Evolutionary conservation across 2,888 invertebrate genomes (phyloP).

Genomic region (Zygogramma bicolorata): DNA sequence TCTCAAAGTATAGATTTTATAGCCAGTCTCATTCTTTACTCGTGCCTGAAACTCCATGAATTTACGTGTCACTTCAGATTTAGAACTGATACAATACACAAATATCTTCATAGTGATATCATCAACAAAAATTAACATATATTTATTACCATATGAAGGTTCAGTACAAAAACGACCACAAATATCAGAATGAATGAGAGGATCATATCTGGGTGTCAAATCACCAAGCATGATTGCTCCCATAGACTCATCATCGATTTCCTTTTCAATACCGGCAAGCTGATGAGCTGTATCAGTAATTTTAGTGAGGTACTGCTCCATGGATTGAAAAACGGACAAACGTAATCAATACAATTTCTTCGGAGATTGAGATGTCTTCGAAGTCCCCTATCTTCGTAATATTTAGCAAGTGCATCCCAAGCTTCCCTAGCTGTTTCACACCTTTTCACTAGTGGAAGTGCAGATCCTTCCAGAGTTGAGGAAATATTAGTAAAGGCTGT

Average conservation of each 20-base stretch:
- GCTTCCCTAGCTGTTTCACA: slow-evolving; percentile 1
- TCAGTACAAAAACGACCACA: too few species aligned
- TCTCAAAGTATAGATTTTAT: too few species aligned
- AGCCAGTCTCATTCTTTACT: too few species aligned
- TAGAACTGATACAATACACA: too few species aligned
- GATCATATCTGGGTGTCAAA: background rate
- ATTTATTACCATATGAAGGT: too few species aligned
- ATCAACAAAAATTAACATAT: too few species aligned
- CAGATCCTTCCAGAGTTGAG: background rate
- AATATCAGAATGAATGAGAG: too few species aligned
- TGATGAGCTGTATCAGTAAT: slow-evolving; percentile 2
- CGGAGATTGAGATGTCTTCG: background rate
- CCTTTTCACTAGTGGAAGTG: slow-evolving; percentile 5
- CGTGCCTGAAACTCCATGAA: too few species aligned
- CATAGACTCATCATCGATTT: slow-evolving; percentile 7
- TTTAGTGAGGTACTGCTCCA: slow-evolving; percentile 7
- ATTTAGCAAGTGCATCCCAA: background rate
- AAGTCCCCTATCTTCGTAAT: background rate
- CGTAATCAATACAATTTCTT: background rate
- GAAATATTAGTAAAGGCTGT: background rate
- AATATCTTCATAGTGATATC: too few species aligned
- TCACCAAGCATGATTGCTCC: background rate
- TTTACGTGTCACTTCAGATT: too few species aligned
- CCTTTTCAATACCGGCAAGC: slow-evolving; percentile 3
- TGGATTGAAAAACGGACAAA: background rate